Evolutionary conservation across 2,113 vertebrate genomes (phyloP).

Genomic region (Salvelinus namaycush): DNA sequence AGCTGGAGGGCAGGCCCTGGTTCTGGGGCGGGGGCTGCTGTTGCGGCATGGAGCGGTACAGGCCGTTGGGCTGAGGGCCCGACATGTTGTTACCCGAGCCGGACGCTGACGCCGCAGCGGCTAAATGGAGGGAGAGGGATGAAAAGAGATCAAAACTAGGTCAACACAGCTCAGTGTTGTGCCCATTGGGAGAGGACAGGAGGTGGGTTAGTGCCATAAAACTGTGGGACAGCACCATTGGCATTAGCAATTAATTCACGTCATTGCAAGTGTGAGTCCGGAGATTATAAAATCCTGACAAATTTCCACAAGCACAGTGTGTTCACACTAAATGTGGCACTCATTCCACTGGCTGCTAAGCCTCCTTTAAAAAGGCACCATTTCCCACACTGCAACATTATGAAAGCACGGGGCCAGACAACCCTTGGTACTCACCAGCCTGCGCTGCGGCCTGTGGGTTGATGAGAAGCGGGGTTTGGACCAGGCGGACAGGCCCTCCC

Average conservation of each 20-base stretch:
- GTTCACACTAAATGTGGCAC: too few species aligned
- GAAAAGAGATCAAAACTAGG: background rate
- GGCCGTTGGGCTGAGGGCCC: slow-evolving; percentile 87
- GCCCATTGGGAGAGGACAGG: background rate
- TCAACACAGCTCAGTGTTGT: background rate
- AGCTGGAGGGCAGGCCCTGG: slow-evolving; percentile 88
- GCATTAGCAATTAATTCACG: too few species aligned
- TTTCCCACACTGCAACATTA: background rate
- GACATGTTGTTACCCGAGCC: slow-evolving; percentile 88
- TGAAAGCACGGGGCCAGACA: too few species aligned
- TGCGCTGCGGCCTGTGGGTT: slow-evolving; percentile 89
- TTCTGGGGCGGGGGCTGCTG: slow-evolving; percentile 72
- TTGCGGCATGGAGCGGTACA: slow-evolving; percentile 91
- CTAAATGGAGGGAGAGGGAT: slow-evolving; percentile 35
- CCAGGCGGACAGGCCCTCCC: slow-evolving; percentile 88
- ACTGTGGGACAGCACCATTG: too few species aligned
- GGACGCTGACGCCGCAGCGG: slow-evolving; percentile 88
- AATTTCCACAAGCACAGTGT: too few species aligned
- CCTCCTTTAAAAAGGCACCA: too few species aligned
- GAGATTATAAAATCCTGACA: too few species aligned
- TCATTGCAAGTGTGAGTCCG: too few species aligned
- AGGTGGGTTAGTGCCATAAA: too few species aligned
- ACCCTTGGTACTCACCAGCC: slow-evolving; percentile 76
- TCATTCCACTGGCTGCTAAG: too few species aligned
- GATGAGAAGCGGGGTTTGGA: slow-evolving; percentile 93